phyloP scores from a whole-genome alignment of 2,888 invertebrate genomes.

The Sphinx pinastri region DNA sequence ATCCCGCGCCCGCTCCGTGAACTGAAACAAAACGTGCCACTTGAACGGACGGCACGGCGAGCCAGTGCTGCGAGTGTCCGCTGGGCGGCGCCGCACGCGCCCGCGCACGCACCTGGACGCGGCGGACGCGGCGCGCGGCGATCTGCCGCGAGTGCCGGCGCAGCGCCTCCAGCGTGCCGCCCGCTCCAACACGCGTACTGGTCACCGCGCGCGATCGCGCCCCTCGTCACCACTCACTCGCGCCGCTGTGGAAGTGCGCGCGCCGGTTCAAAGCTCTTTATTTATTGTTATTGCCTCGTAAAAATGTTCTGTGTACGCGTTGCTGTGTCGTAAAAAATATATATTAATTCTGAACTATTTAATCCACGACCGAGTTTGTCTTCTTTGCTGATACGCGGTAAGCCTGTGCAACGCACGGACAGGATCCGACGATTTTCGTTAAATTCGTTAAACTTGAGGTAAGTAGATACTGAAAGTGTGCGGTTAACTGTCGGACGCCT shows the following conservation, averaged over 20 bases:
- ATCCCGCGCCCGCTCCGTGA: constrained; percentile 76
- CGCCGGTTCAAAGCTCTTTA: constrained; percentile 53
- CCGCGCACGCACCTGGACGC: constrained; percentile 88
- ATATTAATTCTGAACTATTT: constrained; percentile 40
- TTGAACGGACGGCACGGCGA: constrained; percentile 47
- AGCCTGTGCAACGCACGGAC: background rate
- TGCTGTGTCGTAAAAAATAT: constrained; percentile 42
- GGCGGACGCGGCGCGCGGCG: constrained; percentile 91
- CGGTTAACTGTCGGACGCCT: too few relatives aligned
- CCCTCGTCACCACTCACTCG: constrained; percentile 29
- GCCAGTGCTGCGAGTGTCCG: constrained; percentile 34
- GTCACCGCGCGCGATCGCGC: constrained; percentile 29
- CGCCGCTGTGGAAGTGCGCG: constrained; percentile 40
- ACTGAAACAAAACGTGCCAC: constrained; percentile 65
- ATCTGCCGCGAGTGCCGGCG: constrained; percentile 93
- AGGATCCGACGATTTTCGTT: background rate
- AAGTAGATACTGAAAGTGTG: too few relatives aligned
- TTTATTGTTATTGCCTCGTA: constrained; percentile 59
- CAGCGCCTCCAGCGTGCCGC: constrained; percentile 88
- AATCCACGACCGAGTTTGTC: constrained; percentile 24
- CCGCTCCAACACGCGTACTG: constrained; percentile 29
- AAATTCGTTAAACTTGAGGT: too few relatives aligned
- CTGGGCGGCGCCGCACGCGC: background rate
- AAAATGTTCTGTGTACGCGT: constrained; percentile 46
- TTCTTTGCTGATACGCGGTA: background rate